These are phyloP conservation scores for Lasius fuliginosus DNA, from an alignment of 2,888 invertebrate species.

Conservation along the genomic window DNA sequence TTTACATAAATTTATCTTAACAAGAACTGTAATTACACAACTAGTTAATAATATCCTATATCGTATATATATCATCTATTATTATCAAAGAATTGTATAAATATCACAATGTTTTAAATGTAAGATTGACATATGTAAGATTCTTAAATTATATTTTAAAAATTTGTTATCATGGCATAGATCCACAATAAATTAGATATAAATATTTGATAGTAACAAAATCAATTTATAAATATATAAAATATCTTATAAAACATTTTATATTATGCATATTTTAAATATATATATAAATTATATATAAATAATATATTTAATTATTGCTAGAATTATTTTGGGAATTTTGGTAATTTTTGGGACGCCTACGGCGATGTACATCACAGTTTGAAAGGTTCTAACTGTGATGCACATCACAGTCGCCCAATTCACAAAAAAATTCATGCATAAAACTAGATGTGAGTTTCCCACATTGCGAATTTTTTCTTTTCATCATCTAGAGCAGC, in stretches of 20 bases:
- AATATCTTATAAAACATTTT: not conserved
- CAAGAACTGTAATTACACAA: too few species aligned
- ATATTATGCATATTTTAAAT: not conserved
- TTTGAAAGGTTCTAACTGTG: too few species aligned
- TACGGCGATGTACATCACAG: not conserved
- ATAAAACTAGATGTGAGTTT: not conserved
- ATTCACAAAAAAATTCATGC: not conserved
- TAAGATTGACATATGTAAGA: too few species aligned
- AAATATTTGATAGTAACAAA: not conserved
- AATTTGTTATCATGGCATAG: not conserved
- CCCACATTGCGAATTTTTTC: not conserved
- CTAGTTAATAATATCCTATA: too few species aligned
- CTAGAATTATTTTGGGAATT: not conserved
- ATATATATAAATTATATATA: not conserved
- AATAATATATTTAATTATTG: conserved; percentile 7
- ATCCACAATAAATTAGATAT: not conserved
- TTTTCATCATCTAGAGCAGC: not conserved
- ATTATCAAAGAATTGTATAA: too few species aligned
- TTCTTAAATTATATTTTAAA: not conserved
- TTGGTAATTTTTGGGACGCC: not conserved
- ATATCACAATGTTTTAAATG: too few species aligned
- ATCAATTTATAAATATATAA: not conserved
- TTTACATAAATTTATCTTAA: too few species aligned
- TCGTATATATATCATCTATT: too few species aligned
- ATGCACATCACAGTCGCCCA: too few species aligned